phyloP scores from a whole-genome alignment of 2,113 vertebrate genomes.

The Hippocampus abdominalis region DNA sequence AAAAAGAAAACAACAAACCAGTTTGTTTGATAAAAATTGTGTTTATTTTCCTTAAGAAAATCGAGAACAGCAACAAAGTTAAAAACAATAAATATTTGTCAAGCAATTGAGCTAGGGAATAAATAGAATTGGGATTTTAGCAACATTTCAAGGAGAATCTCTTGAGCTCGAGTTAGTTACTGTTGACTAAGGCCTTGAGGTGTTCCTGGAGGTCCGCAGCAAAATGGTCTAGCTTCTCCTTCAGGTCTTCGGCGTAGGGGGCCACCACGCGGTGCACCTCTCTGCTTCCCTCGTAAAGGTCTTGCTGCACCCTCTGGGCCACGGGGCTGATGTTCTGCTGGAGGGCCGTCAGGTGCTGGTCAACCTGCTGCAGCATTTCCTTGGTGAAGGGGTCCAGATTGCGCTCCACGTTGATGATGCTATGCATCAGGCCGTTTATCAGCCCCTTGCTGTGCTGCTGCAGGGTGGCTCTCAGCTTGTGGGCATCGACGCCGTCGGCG shows the following conservation, averaged over 20 bases:
- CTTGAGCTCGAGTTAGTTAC: slow-evolving; percentile 36
- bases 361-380: slow-evolving; percentile 60
- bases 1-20: neutral
- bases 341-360: slow-evolving; percentile 64
- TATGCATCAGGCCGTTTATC: slow-evolving; percentile 55
- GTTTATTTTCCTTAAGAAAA: neutral
- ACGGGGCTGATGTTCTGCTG: slow-evolving; percentile 62
- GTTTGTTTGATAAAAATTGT: neutral
- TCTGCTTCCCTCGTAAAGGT: slow-evolving; percentile 43
- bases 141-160: neutral
- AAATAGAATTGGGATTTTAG: neutral
- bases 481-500: slow-evolving; percentile 50
- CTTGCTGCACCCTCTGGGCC: slow-evolving; percentile 58
- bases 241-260: slow-evolving; percentile 66
- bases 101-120: neutral
- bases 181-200: slow-evolving; percentile 47
- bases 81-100: slow-evolving; percentile 7
- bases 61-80: neutral
- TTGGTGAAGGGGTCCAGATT: slow-evolving; percentile 61
- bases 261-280: slow-evolving; percentile 62
- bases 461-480: slow-evolving; percentile 53
- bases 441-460: slow-evolving; percentile 63
- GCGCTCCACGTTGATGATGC: slow-evolving; percentile 58
- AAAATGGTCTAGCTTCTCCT: slow-evolving; percentile 58
- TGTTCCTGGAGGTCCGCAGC: slow-evolving; percentile 60